These are phyloP conservation scores for Quadroppia sp. DNA, from an alignment of 2,888 invertebrate genomes.

Conservation along the genomic window DNA sequence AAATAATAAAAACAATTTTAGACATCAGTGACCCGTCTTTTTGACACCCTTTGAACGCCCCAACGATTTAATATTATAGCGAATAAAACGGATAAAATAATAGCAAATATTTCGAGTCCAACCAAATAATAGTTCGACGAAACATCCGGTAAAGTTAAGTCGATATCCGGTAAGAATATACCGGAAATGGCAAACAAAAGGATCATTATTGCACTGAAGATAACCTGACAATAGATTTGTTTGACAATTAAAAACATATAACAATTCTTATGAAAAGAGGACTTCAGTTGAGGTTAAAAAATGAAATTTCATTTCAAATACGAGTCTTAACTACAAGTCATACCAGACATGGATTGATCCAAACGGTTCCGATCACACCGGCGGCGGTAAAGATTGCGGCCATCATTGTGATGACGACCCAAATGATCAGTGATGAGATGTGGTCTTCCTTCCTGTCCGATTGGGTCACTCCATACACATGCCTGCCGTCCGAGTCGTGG, in stretches of 20 bases:
- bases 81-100: slow-evolving; percentile 1
- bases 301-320: too few relatives aligned
- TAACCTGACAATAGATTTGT: background rate
- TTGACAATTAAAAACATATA: too few relatives aligned
- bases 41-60: slow-evolving; percentile 8
- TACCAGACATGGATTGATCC: slow-evolving; percentile 41
- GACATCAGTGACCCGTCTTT: background rate
- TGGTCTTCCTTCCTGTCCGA: slow-evolving; percentile 30
- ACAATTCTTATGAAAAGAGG: too few relatives aligned
- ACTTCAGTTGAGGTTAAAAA: too few relatives aligned
- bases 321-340: background rate
- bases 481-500: slow-evolving; percentile 32
- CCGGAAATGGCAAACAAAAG: slow-evolving; percentile 31
- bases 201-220: slow-evolving; percentile 33
- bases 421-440: slow-evolving; percentile 39
- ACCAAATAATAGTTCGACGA: slow-evolving; percentile 22
- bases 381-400: slow-evolving; percentile 37
- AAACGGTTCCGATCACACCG: slow-evolving; percentile 39
- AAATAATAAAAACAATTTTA: background rate
- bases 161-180: slow-evolving; percentile 28
- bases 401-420: slow-evolving; percentile 41
- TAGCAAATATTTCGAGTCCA: background rate
- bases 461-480: slow-evolving; percentile 28
- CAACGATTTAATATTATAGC: slow-evolving; percentile 19
- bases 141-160: slow-evolving; percentile 1